Percentiles rank a stretch among this genome's conserved stretches.
phyloP scores from a whole-genome alignment of 1,140 invertebrate species.

The Cyclargus thomasi region DNA sequence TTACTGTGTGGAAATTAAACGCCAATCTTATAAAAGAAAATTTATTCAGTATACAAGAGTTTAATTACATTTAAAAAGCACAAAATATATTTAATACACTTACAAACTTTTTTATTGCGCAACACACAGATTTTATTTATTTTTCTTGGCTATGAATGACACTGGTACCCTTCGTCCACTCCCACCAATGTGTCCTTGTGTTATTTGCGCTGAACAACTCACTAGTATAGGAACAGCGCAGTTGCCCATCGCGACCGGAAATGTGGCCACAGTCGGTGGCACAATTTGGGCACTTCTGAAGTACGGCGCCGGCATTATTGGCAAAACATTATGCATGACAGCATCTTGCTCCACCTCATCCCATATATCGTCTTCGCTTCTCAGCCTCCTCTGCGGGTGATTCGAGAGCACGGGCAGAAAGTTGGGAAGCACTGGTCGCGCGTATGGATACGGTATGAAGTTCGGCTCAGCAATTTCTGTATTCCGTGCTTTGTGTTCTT shows the following conservation, averaged over 20 bases:
- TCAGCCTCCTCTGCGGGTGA: conserved; percentile 16
- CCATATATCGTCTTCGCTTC: conserved; percentile 37
- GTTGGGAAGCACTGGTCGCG: neutral
- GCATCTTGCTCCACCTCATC: conserved; percentile 42
- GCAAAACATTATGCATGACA: conserved; percentile 51
- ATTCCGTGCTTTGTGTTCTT: neutral
- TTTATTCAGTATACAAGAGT: no score
- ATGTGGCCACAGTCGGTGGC: conserved; percentile 14
- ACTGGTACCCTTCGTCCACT: neutral
- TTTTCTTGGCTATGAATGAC: neutral
- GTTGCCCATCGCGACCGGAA: conserved; percentile 23
- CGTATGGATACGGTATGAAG: neutral
- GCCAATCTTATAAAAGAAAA: no score
- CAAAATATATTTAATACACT: no score
- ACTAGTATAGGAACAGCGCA: conserved; percentile 38
- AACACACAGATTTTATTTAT: neutral
- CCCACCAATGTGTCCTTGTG: conserved; percentile 21
- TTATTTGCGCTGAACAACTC: conserved; percentile 37
- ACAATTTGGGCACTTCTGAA: conserved; percentile 23
- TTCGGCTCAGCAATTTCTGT: neutral
- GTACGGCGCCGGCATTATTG: conserved; percentile 48
- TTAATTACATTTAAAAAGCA: no score
- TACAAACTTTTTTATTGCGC: no score
- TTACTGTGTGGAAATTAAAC: no score
- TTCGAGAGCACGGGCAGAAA: neutral